Conservation (phyloP, 2,113 vertebrate species). For the Ageneiosus marmoratus region DNA sequence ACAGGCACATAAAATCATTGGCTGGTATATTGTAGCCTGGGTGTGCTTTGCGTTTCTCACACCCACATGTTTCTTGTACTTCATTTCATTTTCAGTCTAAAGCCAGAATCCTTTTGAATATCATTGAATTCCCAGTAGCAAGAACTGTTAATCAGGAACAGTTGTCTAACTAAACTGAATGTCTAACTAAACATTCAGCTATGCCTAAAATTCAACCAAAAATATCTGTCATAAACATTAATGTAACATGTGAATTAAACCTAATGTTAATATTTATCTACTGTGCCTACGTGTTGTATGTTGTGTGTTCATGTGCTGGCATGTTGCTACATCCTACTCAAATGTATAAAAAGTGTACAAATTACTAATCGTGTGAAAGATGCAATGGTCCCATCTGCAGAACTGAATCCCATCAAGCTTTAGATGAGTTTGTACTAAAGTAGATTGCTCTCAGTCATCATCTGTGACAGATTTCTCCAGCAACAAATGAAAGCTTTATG, state of each 20-base stretch:
- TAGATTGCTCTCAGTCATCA: constrained; percentile 41
- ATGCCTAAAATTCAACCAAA: not conserved
- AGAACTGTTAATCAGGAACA: not conserved
- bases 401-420: constrained; percentile 28
- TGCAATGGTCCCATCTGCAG: constrained; percentile 27
- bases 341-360: constrained; percentile 23
- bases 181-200: no score
- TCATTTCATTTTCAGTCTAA: not conserved
- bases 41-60: not conserved
- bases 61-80: not conserved
- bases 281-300: not conserved
- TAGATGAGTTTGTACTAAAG: constrained; percentile 40
- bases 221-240: not conserved
- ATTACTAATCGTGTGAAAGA: constrained; percentile 24
- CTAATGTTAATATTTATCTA: not conserved
- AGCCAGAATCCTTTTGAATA: not conserved
- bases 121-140: not conserved
- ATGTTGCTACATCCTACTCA: not conserved
- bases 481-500: constrained; percentile 43
- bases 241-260: not conserved
- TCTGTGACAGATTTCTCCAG: constrained; percentile 45
- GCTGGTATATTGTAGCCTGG: not conserved
- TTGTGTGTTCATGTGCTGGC: not conserved
- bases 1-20: no score
- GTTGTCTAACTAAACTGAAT: no score